Evolutionary conservation across 2,797 vertebrate genomes (phyloP), one percentile per base, ranked within the genome.

Genomic region (Pterois miles): DNA sequence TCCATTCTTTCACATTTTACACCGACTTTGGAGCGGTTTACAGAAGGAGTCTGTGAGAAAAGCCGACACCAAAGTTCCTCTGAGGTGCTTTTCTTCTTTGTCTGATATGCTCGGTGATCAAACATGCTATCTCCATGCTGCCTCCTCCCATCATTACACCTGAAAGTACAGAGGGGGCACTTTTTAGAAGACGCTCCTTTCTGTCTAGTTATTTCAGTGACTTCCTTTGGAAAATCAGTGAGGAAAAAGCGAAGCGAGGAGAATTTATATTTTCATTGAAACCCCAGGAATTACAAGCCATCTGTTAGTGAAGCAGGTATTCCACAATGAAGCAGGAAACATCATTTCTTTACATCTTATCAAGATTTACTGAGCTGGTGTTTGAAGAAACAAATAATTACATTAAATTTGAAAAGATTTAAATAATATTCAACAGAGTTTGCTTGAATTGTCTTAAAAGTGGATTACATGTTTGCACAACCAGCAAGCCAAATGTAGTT

Each of bases 111-210:
- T 22, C 73, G 4, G 65, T 78, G 82, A 85, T 85, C 82, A 88
- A 81, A 83, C 83, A 76, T 70, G 63, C 46, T 9, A 80, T 68
- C 78, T 80, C 65, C 72, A 65, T 56, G 77, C 78, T 33, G 81
- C 75, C 29, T 69, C 80, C 68, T 70, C 63, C 69, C 70, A 18
- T 90, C 72, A 80, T 84, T 84, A 71, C 33, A 84, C 64, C 67
- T 82, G 78, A 78, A 78, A 80, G 81, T 29, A 76, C 81, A 75
- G 50, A 85, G 34, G 60, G 20, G 12, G 33, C 64, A 33, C 60
- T 63, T 72, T 69, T 78, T 13, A 75, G 62, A 54, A 52, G 67
- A 27, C 4, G 14, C 1, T 76, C 43, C 57, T 56, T 65, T 66
- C 27, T 67, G 43, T 79, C 64, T 48, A 23, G 53, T 69, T 72